Base-by-base conservation (phyloP, 2,888 invertebrate genomes). In the Heterodera filipjevi region DNA sequence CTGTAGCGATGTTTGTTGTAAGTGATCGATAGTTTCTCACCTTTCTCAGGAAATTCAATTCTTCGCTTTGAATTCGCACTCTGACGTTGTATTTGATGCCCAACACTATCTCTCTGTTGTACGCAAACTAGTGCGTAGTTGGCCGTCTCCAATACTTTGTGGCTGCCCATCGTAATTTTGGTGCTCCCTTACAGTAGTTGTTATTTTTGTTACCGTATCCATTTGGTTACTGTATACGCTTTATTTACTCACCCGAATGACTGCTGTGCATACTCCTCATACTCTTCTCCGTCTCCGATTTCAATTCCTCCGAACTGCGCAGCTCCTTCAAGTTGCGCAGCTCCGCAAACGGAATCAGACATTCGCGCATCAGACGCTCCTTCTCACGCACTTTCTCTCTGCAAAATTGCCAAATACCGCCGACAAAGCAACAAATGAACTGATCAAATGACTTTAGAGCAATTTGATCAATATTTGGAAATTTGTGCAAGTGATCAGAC, bases 301-400 rank as follows among this genome's bases (percentile, higher is more conserved):
- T 80, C 71, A 76, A 66, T 79, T 81, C 74, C 73, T 81, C 14
- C 77, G 53, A 2, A 76, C 74, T 39, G 53, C 44, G 35, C 71
- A 59, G 59, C 46, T 77, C 73, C 27, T 77, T 73, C 74, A 53
- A 22, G 32, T 77, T 49, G 49, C 75, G 27, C 32, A 72, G 44
- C 53, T 75, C 75, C 46, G 30, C 44, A 30, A 75, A 85, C 35
- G 84, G 83, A 30, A 85, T 82, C 71, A 84, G 80, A 82, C 85
- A 85, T 19, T 83, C 80, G 19, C 80, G 74, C 32, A 84, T 81
- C 66, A 80, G 81, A 16, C 82, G 76, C 59, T 83, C 82, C 33
- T 82, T 77, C 72, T 85, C 84, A 66, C 76, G 79, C 30, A 81
- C 75, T 77, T 77, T 81, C 79, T 85, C 72, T 74, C 81, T 77